Conservation (phyloP, 2,797 vertebrate species). For the Mus caroli region DNA sequence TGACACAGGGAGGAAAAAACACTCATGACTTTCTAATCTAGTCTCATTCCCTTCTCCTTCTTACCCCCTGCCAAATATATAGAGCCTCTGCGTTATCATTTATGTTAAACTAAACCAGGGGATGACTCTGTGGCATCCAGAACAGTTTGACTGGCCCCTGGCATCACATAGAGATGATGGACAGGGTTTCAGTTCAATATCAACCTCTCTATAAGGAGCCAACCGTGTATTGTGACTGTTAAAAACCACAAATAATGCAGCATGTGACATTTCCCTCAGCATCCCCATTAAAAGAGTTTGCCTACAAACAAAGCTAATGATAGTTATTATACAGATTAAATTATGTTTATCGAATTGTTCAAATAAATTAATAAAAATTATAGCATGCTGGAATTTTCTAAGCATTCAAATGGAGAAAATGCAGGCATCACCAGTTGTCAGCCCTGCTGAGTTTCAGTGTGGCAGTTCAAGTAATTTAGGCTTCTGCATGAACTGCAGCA, state of each 20-base stretch:
- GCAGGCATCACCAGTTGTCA: not conserved
- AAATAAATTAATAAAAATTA: constrained; percentile 81
- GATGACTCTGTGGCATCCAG: not conserved
- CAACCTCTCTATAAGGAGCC: not conserved
- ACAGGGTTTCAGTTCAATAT: constrained; percentile 10
- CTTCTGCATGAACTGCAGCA: not conserved
- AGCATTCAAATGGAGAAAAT: constrained; percentile 62
- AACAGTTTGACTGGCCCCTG: not conserved
- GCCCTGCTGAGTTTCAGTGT: constrained; percentile 58
- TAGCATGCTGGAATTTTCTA: constrained; percentile 53
- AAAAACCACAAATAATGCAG: constrained; percentile 68
- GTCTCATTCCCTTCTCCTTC: not conserved
- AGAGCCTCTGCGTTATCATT: not conserved
- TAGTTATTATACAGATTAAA: constrained; percentile 74
- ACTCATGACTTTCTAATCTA: not conserved
- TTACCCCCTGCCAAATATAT: not conserved
- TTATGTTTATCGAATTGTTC: constrained; percentile 76
- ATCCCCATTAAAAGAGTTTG: constrained; percentile 75
- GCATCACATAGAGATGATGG: not conserved
- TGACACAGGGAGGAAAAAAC: not conserved
- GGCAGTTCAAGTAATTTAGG: constrained; percentile 5
- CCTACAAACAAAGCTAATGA: constrained; percentile 75
- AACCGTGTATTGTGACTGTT: constrained; percentile 41
- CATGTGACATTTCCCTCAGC: constrained; percentile 37
- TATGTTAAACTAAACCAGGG: not conserved